Conservation (phyloP, 1,140 invertebrate genomes). For the Aphelenchoides fujianensis region DNA sequence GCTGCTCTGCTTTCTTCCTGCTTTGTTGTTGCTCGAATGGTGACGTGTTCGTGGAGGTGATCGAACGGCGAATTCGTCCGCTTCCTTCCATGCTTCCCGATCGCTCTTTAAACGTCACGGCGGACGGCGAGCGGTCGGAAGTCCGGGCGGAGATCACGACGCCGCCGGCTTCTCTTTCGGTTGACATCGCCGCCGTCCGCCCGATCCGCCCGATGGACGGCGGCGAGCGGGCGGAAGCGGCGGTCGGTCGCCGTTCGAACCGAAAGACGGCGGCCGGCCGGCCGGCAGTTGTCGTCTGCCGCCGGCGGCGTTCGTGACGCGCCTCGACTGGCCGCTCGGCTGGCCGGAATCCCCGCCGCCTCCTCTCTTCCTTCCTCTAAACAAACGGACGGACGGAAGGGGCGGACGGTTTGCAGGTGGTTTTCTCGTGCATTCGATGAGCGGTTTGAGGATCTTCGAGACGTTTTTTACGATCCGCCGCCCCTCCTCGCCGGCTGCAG, state of each 20-base stretch:
- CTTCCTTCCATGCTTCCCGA: too few relatives aligned
- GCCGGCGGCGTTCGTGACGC: neutral
- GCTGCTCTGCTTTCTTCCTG: too few relatives aligned
- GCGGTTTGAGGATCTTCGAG: neutral
- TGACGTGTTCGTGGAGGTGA: too few relatives aligned
- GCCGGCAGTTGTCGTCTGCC: neutral
- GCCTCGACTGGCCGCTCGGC: neutral
- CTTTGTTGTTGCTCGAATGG: too few relatives aligned
- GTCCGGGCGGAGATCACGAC: too few relatives aligned
- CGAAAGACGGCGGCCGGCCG: neutral
- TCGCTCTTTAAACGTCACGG: too few relatives aligned
- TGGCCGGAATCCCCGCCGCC: neutral
- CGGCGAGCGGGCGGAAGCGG: neutral
- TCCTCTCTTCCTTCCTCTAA: too few relatives aligned
- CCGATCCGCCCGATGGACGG: neutral
- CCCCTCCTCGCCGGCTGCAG: neutral
- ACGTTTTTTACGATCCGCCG: neutral
- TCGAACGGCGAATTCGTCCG: too few relatives aligned
- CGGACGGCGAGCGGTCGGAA: too few relatives aligned
- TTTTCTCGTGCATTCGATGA: too few relatives aligned
- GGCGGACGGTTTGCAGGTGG: neutral
- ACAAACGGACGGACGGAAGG: neutral
- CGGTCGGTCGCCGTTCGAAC: neutral
- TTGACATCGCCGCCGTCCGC: too few relatives aligned
- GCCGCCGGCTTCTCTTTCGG: too few relatives aligned